These are phyloP conservation scores for Lathronympha strigana DNA, from an alignment of 2,888 invertebrate species.

Conservation along the genomic window DNA sequence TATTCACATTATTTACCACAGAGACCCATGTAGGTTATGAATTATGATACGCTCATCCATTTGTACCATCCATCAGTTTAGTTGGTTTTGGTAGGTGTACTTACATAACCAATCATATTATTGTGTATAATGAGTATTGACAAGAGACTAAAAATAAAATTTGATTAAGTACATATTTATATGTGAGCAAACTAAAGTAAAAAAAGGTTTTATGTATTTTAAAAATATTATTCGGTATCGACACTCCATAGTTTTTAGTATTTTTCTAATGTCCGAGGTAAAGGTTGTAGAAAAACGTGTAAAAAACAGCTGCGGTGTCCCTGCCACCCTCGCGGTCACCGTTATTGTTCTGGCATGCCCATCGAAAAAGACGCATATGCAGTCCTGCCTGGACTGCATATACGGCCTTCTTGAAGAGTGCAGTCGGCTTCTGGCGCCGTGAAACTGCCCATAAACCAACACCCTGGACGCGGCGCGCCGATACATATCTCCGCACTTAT, in stretches of 20 bases:
- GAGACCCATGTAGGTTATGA: too few relatives aligned
- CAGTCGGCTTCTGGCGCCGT: constrained; percentile 59
- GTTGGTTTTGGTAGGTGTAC: too few relatives aligned
- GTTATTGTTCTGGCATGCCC: constrained; percentile 59
- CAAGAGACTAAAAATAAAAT: too few relatives aligned
- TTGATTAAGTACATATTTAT: too few relatives aligned
- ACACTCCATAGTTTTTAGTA: constrained; percentile 50
- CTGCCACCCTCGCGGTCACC: constrained; percentile 76
- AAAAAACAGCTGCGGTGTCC: constrained; percentile 86
- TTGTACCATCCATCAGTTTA: too few relatives aligned
- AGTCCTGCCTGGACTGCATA: constrained; percentile 5
- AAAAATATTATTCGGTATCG: background rate
- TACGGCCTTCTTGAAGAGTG: constrained; percentile 17
- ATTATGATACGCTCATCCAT: too few relatives aligned
- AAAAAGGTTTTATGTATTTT: too few relatives aligned
- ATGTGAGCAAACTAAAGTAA: too few relatives aligned
- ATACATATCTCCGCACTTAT: constrained; percentile 68
- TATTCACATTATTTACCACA: too few relatives aligned
- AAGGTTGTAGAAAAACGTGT: constrained; percentile 74
- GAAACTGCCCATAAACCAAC: constrained; percentile 75
- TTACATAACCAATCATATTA: too few relatives aligned
- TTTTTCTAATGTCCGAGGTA: constrained; percentile 61
- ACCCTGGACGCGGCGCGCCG: constrained; percentile 50
- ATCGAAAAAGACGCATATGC: constrained; percentile 8
- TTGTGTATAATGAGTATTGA: too few relatives aligned